Conservation (phyloP, 2,797 vertebrate genomes). For the Takifugu ocellatus region DNA sequence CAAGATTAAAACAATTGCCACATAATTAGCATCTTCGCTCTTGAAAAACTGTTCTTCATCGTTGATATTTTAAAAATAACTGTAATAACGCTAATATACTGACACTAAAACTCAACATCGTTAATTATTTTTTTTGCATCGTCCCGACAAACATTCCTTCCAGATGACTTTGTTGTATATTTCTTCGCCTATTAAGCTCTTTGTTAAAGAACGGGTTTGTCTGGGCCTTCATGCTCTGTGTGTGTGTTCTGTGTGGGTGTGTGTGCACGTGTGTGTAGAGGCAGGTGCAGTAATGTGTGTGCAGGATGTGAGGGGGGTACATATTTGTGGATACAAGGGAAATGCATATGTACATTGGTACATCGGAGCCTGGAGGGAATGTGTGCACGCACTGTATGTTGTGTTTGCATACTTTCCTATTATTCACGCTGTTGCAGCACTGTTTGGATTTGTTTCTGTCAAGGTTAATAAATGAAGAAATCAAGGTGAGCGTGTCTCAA, state of each 20-base stretch:
- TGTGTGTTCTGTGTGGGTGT: slow-evolving; percentile 10
- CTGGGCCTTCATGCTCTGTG: slow-evolving; percentile 49
- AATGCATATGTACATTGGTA: slow-evolving; percentile 23
- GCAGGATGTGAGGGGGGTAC: neutral
- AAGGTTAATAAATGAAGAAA: slow-evolving; percentile 77
- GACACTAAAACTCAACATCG: slow-evolving; percentile 27
- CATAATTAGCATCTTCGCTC: too few relatives aligned
- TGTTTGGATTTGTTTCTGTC: slow-evolving; percentile 68
- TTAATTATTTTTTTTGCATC: too few relatives aligned
- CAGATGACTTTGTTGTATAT: slow-evolving; percentile 67
- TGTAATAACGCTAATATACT: too few relatives aligned
- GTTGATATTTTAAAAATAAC: too few relatives aligned
- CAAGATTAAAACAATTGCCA: too few relatives aligned
- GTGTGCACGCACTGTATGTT: slow-evolving; percentile 32
- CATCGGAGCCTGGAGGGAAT: slow-evolving; percentile 16
- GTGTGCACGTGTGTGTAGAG: neutral
- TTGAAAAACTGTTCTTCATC: too few relatives aligned
- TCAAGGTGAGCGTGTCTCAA: slow-evolving; percentile 73
- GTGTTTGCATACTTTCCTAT: slow-evolving; percentile 50
- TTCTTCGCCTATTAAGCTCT: slow-evolving; percentile 66
- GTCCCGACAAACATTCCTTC: slow-evolving; percentile 52
- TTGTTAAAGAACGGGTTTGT: slow-evolving; percentile 67
- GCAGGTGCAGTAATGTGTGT: slow-evolving; percentile 4
- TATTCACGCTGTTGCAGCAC: slow-evolving; percentile 52
- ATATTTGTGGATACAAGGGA: slow-evolving; percentile 12